Conservation (phyloP, 2,888 invertebrate genomes). For the Gnatocerus cornutus region DNA sequence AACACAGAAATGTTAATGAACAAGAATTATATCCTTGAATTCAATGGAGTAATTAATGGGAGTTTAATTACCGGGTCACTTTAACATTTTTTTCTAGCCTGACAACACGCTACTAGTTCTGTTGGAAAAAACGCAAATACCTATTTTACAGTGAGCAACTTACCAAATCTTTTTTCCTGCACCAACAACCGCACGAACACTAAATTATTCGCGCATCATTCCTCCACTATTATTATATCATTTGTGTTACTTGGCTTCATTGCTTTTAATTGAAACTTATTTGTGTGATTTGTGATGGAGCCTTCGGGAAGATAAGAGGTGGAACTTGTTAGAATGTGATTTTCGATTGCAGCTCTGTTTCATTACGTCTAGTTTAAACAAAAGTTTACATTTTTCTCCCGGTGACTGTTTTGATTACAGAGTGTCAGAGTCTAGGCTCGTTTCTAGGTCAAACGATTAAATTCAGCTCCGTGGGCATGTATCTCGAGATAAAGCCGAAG, state of each 20-base stretch:
- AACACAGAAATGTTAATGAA: neutral
- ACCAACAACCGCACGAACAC: neutral
- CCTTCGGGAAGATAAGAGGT: neutral
- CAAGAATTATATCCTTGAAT: slow-evolving; percentile 6
- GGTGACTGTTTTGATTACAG: no score
- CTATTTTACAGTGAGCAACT: neutral
- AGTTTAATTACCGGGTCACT: slow-evolving; percentile 26
- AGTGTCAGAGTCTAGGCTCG: no score
- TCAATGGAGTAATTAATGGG: slow-evolving; percentile 1
- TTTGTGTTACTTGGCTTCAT: slow-evolving; percentile 28
- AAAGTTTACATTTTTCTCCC: no score
- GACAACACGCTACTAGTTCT: neutral
- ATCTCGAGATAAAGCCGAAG: no score
- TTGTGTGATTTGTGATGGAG: neutral
- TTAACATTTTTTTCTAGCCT: neutral
- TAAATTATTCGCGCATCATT: slow-evolving; percentile 7
- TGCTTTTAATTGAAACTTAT: slow-evolving; percentile 35
- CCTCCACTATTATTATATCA: slow-evolving; percentile 15
- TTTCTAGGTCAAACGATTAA: no score
- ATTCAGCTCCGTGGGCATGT: no score
- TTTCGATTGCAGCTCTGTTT: no score
- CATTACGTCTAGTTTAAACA: no score
- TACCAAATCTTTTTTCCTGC: neutral
- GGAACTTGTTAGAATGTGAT: no score
- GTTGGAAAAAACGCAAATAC: no score